phyloP scores from a whole-genome alignment of 2,113 vertebrate species.

The Fulmarus glacialis region DNA sequence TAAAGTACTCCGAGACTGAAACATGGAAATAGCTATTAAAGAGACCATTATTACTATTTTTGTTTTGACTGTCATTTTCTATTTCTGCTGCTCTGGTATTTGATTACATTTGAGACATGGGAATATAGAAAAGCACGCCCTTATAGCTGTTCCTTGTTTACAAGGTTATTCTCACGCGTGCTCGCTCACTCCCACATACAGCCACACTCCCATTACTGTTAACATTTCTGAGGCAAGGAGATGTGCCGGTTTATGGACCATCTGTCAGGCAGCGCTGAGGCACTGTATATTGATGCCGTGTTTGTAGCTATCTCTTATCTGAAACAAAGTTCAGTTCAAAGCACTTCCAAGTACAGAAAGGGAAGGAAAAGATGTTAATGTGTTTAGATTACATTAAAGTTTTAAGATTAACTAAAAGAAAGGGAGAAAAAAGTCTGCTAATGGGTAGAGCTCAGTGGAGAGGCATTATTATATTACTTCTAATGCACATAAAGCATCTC shows the following conservation, averaged over 20 bases:
- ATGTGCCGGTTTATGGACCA: not conserved
- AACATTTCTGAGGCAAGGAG: not conserved
- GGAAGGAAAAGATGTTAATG: constrained; percentile 57
- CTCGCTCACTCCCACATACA: not conserved
- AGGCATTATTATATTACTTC: constrained; percentile 76
- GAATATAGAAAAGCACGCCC: not conserved
- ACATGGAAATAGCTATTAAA: not conserved
- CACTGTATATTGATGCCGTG: not conserved
- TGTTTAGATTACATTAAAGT: constrained; percentile 77
- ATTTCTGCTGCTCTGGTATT: not conserved
- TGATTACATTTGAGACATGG: not conserved
- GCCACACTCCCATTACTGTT: not conserved
- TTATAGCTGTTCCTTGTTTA: not conserved
- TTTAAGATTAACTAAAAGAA: constrained; percentile 77
- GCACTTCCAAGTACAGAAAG: constrained; percentile 12
- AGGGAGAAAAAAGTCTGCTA: constrained; percentile 59
- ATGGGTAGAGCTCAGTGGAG: constrained; percentile 67
- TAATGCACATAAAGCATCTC: constrained; percentile 78
- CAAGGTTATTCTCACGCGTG: not conserved
- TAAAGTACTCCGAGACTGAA: not conserved
- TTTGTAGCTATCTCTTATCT: constrained; percentile 9
- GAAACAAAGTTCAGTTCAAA: constrained; percentile 58
- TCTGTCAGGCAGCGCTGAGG: not conserved
- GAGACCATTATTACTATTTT: not conserved
- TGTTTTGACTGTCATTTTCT: not conserved